phyloP scores from a whole-genome alignment of 1,140 invertebrate species.

The Cydia fagiglandana region DNA sequence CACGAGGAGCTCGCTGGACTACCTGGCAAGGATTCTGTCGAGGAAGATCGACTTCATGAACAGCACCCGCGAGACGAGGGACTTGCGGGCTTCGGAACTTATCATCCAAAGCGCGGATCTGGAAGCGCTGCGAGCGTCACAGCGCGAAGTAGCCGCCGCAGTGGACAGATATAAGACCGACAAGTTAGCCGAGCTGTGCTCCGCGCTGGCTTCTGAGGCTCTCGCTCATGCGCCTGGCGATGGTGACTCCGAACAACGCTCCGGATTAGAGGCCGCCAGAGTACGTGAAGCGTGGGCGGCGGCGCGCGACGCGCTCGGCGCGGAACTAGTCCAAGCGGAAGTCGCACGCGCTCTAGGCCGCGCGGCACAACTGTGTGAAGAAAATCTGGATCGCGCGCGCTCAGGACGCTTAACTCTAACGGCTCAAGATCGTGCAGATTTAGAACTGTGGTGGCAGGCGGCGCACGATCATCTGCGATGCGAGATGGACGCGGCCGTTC shows the following conservation, averaged over 20 bases:
- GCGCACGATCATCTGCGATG: conserved; percentile 84
- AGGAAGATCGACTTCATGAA: conserved; percentile 79
- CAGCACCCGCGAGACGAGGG: conserved; percentile 52
- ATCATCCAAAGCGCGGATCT: conserved; percentile 75
- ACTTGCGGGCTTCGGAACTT: conserved; percentile 55
- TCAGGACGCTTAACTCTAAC: conserved; percentile 79
- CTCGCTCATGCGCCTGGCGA: conserved; percentile 78
- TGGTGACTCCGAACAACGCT: conserved; percentile 59
- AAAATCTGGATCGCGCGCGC: conserved; percentile 74
- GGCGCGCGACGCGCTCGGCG: conserved; percentile 85
- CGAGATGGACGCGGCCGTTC: conserved; percentile 84
- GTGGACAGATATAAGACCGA: conserved; percentile 83
- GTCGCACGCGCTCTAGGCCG: conserved; percentile 85
- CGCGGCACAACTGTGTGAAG: conserved; percentile 83
- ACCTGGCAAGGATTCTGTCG: conserved; percentile 83
- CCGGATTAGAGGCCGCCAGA: conserved; percentile 65
- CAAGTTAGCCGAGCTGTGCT: conserved; percentile 84
- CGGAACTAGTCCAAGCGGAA: conserved; percentile 86
- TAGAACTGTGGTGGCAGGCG: conserved; percentile 85
- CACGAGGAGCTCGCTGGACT: conserved; percentile 80
- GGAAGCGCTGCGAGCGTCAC: conserved; percentile 81
- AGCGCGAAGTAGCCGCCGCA: conserved; percentile 81
- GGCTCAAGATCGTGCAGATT: conserved; percentile 81
- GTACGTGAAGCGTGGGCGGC: conserved; percentile 84
- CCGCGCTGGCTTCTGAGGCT: conserved; percentile 83